Percentiles rank a stretch among this genome's conserved stretches.
Conservation (phyloP, 1,140 invertebrate species). For the Tetramorium parvispinum region DNA sequence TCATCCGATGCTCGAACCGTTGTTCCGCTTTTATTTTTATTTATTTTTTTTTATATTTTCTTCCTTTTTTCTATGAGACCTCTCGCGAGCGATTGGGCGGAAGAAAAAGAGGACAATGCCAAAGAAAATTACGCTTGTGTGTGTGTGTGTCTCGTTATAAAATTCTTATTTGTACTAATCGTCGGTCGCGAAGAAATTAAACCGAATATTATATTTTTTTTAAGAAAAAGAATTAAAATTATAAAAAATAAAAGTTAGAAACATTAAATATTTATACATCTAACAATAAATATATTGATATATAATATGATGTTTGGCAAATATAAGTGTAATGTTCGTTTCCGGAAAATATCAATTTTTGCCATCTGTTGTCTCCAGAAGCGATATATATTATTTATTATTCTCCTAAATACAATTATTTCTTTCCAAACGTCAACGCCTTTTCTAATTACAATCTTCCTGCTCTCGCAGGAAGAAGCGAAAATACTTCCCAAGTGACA, state of each 20-base stretch:
- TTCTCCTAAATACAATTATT: background rate
- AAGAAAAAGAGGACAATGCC: background rate
- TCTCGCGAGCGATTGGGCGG: background rate
- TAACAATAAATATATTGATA: background rate
- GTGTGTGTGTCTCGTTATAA: background rate
- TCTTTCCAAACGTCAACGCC: background rate
- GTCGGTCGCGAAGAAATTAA: background rate
- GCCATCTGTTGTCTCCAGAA: background rate
- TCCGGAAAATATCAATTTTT: slow-evolving; percentile 7
- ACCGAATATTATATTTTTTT: background rate
- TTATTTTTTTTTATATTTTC: background rate
- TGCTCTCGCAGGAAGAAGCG: background rate
- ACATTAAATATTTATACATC: too few species aligned
- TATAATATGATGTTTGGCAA: background rate
- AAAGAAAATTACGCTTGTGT: background rate
- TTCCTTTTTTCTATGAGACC: background rate
- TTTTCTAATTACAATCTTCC: background rate
- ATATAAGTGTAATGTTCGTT: slow-evolving; percentile 1
- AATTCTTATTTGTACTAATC: background rate
- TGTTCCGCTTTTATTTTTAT: slow-evolving; percentile 33
- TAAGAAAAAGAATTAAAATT: background rate
- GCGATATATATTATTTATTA: background rate
- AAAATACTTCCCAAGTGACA: background rate
- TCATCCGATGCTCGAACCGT: slow-evolving; percentile 34
- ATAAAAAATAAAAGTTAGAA: too few species aligned